Base-by-base conservation (phyloP, 2,888 invertebrate genomes). In the Gastrophysa polygoni region DNA sequence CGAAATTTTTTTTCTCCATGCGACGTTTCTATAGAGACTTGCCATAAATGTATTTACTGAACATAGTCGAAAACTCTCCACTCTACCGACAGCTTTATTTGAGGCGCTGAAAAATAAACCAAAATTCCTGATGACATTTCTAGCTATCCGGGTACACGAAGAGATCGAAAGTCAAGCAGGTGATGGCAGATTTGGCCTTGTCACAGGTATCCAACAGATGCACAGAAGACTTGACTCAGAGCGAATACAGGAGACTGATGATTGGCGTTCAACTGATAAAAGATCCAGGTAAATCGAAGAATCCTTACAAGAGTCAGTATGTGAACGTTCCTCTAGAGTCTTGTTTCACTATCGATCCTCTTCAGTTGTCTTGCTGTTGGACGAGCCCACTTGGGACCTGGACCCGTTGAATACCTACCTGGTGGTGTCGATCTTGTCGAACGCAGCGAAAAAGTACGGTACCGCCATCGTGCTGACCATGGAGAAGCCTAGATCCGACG, bases 361-460 rank as follows among this genome's bases (percentile, higher is more conserved):
- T 84, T 1, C 79, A 93, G 94, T 95, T 17, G 87, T 97, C 74
- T 82, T 97, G 1, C 85, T 97, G 0, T 83, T 96, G 67, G 97
- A 98, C 78, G 97, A 98, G 76, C 96, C 97, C 0, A 96, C 97
- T 0, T 92, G 93, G 87, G 95, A 95, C 69, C 84, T 98, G 69
- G 97, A 98, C 81, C 96, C 98, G 0, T 83, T 98, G 56, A 96
- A 96, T 75, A 96, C 97, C 0, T 98, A 97, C 79, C 86, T 98
- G 65, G 91, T 98, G 6, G 91, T 98, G 54, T 96, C 97, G 0
- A 97, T 97, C 77, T 84, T 97, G 1, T 95, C 95, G 20, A 95
- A 95, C 73, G 87, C 91, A 6, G 91, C 94, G 2, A 95, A 95
- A 75, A 94, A 95, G 79, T 91, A 95, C 68, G 93, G 94, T 6